A percentile compares a stretch with the other conserved stretches of the same genome.
phyloP scores from a whole-genome alignment of 2,888 invertebrate species.

The Ophion ellenae region DNA sequence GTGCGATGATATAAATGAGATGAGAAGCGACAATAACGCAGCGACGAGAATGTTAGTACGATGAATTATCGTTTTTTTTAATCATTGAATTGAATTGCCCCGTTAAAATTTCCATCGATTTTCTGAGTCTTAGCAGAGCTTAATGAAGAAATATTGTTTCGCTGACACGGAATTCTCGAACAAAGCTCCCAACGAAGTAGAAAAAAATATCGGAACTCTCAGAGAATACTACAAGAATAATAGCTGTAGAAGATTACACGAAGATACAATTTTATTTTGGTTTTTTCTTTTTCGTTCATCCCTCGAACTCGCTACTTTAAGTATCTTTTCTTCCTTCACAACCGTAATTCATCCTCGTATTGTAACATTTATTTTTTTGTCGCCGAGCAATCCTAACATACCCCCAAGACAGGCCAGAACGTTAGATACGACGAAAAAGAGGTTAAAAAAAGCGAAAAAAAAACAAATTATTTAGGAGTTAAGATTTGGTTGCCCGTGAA shows the following conservation, averaged over 20 bases:
- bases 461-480: conserved; percentile 40
- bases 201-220: neutral
- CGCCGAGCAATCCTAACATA: conserved; percentile 10
- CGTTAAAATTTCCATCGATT: neutral
- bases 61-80: conserved; percentile 23
- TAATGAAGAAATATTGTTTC: neutral
- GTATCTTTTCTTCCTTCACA: neutral
- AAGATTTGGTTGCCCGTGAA: conserved; percentile 77
- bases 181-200: neutral
- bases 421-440: conserved; percentile 33
- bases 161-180: neutral
- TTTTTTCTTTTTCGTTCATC: neutral
- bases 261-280: neutral
- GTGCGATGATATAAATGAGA: conserved; percentile 72
- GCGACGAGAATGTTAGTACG: conserved; percentile 49
- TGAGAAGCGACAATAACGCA: conserved; percentile 51
- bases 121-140: neutral
- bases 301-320: neutral
- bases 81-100: neutral
- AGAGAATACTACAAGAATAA: neutral
- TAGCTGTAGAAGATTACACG: neutral
- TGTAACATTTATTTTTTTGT: conserved; percentile 1
- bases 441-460: conserved; percentile 12
- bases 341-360: neutral
- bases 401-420: conserved; percentile 40